Evolutionary conservation across 2,888 invertebrate genomes (phyloP), one percentile per base, ranked within the genome.

Genomic region (Mechanitis messenoides): DNA sequence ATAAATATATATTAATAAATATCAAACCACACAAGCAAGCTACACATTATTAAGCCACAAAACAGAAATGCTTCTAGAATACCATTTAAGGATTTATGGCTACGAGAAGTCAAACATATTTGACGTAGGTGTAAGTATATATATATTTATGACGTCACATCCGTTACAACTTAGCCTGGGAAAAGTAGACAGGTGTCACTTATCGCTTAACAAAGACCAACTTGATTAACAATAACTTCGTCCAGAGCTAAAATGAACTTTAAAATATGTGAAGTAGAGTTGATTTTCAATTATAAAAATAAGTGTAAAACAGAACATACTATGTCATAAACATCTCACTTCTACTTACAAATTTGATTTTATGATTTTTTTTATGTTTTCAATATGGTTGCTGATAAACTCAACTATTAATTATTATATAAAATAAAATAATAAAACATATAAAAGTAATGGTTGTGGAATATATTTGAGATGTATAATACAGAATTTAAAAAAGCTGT

Each of bases 111-210:
- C 63, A 63, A 62, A 62, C 42, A 68, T 66, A 64, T 66, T 67
- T 61, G 63, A 69, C 74, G 75, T 78, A 78, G 76, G 78, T 75
- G 79, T 78, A 75, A 74, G 68, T 69, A 69, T 76, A 74, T 77
- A 77, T 81, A 80, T 84, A 81, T 84, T 80, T 80, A 83, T 73
- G 84, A 83, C 83, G 79, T 75, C 76, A 81, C 85, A 86, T 87
- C 88, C 88, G 87, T 74, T 79, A 71, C 68, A 60, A 20, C 20
- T 20, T 20, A 20, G 65, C 62, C 74, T 84, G 87, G 87, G 88
- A 88, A 88, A 89, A 86, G 80, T 70, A 70, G 82, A 83, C 88
- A 88, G 88, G 88, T 89, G 88, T 81, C 84, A 83, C 77, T 81
- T 85, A 84, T 83, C 83, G 75, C 74, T 71, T 73, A 75, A 70